Base-by-base conservation (phyloP, 2,113 vertebrate species). In the Felis chaus region DNA sequence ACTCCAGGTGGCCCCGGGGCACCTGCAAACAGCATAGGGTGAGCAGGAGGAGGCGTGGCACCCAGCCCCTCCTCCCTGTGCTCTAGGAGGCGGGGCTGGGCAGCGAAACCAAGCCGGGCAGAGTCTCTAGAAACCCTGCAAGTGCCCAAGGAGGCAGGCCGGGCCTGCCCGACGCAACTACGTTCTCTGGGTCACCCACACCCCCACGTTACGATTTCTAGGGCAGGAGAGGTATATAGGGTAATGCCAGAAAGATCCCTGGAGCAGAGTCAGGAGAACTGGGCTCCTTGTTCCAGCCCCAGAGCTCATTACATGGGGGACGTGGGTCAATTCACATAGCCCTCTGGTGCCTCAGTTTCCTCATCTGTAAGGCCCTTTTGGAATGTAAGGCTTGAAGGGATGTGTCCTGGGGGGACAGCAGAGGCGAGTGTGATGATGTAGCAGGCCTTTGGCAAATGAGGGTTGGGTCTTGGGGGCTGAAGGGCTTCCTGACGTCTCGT, bases 1-100 rank as follows among this genome's bases (percentile, higher is more conserved):
- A 99, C 99, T 0, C 99, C 99, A 0, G 99, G 99, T 0, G 99
- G 99, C 0, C 99, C 99, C 0, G 99, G 99, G 89, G 99, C 99
- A 97, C 99, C 99, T 99, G 98, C 12, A 12, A 36, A 86, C 1
- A 1, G 74, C 25, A 41, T 23, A 2, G 1, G 0, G 73, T 53
- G 83, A 16, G 79, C 10, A 4, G n/a, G 39, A 29, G 50, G 7
- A 1, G 0, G 36, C 0, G 1, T 0, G 13, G 12, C n/a, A 5
- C 45, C n/a, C 18, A 0, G 1, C 13, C 69, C 74, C 1, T 0
- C 2, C 53, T n/a, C 3, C 13, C 55, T 0, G 65, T 5, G 53
- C 29, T 73, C 23, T 1, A 27, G n/a, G 13, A 10, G 18, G 18
- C n/a, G 25, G 21, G 1, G 4, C 29, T 9, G 31, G n/a, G 19